These are phyloP conservation scores for Knipowitschia caucasica DNA, from an alignment of 2,797 vertebrate species.

Conservation along the genomic window DNA sequence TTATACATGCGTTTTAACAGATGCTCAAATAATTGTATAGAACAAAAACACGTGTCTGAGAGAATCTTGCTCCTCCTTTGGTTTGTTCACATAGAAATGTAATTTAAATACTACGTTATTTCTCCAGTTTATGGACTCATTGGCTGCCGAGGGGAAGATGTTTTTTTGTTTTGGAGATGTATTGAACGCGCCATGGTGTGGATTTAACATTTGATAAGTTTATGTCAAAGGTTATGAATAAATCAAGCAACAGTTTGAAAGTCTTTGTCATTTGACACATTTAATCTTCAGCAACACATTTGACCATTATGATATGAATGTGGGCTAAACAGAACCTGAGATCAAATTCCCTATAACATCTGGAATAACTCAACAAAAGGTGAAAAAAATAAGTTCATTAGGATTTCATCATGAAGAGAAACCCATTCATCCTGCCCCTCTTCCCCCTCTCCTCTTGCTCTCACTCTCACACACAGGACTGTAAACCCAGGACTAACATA, in stretches of 20 bases:
- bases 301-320: conserved; percentile 45
- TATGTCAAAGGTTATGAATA: background rate
- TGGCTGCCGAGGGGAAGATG: no score
- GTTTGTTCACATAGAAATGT: no score
- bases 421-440: conserved; percentile 31
- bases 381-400: conserved; percentile 26
- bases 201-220: no score
- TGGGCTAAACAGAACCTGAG: conserved; percentile 67
- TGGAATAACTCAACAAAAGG: conserved; percentile 34
- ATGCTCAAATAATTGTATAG: no score
- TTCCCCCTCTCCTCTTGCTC: conserved; percentile 20
- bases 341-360: conserved; percentile 45
- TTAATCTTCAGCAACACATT: conserved; percentile 32
- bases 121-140: no score
- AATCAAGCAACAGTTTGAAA: background rate
- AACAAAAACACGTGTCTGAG: no score
- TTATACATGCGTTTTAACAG: no score
- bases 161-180: no score
- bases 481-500: conserved; percentile 31
- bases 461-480: conserved; percentile 29
- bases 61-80: no score
- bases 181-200: no score
- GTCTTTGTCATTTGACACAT: conserved; percentile 5
- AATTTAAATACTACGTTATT: no score
- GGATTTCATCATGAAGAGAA: conserved; percentile 37